phyloP scores from a whole-genome alignment of 2,797 vertebrate genomes.

The Basileuterus tristriatus region DNA sequence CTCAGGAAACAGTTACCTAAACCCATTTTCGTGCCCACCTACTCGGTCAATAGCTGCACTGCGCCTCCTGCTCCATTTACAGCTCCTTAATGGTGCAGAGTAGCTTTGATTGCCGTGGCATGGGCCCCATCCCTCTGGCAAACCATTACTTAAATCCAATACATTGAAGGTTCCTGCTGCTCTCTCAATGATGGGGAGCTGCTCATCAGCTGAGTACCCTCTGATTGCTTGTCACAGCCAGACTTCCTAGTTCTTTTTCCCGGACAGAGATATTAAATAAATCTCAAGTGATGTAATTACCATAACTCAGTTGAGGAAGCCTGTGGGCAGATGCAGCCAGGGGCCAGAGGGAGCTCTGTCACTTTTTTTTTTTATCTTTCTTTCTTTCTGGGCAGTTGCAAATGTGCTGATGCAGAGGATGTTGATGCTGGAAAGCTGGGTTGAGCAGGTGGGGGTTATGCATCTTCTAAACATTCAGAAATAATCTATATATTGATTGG shows the following conservation, averaged over 20 bases:
- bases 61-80: slow-evolving; percentile 44
- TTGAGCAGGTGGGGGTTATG: not conserved
- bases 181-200: slow-evolving; percentile 33
- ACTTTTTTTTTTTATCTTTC: not conserved
- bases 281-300: slow-evolving; percentile 52
- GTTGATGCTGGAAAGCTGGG: not conserved
- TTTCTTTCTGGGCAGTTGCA: slow-evolving; percentile 23
- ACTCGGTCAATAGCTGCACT: slow-evolving; percentile 47
- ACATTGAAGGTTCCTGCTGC: not conserved
- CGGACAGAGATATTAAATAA: slow-evolving; percentile 20
- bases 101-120: slow-evolving; percentile 42
- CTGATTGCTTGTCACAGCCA: slow-evolving; percentile 58
- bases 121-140: slow-evolving; percentile 52
- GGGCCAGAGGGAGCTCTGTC: not conserved
- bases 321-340: not conserved
- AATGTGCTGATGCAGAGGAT: not conserved
- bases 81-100: slow-evolving; percentile 57
- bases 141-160: slow-evolving; percentile 56
- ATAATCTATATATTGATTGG: slow-evolving; percentile 2
- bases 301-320: not conserved
- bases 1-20: slow-evolving; percentile 45
- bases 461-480: not conserved
- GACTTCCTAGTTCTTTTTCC: slow-evolving; percentile 51
- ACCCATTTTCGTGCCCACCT: slow-evolving; percentile 54
- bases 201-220: slow-evolving; percentile 50